These are phyloP conservation scores for Doryteuthis pealeii DNA, from an alignment of 1,140 invertebrate genomes.

Conservation along the genomic window DNA sequence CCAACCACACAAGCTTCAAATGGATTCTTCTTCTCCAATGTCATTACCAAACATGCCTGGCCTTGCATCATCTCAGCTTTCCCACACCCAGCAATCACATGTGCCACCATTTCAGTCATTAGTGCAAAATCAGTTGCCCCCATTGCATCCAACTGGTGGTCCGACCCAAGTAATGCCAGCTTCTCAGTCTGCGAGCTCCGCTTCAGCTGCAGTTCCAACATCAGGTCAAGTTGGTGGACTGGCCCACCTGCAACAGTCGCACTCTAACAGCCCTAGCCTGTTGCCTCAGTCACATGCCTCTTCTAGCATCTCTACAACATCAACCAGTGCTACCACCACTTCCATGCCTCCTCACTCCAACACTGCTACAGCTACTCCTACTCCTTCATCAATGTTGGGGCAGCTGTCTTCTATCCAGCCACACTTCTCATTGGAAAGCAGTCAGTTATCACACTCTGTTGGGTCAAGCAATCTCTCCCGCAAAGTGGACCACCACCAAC, in stretches of 20 bases:
- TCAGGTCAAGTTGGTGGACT: neutral
- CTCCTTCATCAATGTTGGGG: neutral
- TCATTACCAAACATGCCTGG: neutral
- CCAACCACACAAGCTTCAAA: constrained; percentile 3
- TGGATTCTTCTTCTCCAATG: neutral
- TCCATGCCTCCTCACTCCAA: neutral
- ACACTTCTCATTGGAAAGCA: neutral
- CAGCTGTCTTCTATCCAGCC: neutral
- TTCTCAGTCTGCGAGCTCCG: neutral
- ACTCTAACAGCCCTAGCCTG: neutral
- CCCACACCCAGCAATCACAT: neutral
- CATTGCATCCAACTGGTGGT: neutral
- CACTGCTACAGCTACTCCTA: neutral
- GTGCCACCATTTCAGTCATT: neutral
- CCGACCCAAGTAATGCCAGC: neutral
- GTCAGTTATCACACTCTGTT: neutral
- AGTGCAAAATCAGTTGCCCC: neutral
- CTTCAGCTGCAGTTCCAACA: neutral
- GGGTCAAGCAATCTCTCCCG: neutral
- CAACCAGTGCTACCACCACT: neutral
- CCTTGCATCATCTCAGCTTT: neutral
- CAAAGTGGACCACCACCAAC: neutral
- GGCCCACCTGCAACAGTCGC: neutral
- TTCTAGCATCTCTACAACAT: neutral
- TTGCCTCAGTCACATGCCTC: neutral